Evolutionary conservation across 2,888 invertebrate genomes (phyloP).

Genomic region (Scrobipalpa atriplicella): DNA sequence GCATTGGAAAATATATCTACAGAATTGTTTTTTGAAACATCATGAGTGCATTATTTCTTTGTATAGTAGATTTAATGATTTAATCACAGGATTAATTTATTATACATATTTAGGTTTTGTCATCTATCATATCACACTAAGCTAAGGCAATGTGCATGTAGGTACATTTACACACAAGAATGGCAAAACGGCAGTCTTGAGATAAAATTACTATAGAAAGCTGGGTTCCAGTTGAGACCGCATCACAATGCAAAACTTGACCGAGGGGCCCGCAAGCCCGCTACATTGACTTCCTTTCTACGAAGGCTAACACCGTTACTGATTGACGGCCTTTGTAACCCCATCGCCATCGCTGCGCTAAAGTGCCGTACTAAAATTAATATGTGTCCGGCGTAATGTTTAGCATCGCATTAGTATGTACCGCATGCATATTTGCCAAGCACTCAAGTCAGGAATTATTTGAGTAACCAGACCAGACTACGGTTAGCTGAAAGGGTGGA

Average conservation of each 20-base stretch:
- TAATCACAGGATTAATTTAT: too few species aligned
- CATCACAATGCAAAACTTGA: constrained; percentile 39
- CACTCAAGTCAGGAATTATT: constrained; percentile 67
- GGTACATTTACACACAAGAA: too few species aligned
- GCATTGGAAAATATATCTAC: too few species aligned
- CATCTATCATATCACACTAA: too few species aligned
- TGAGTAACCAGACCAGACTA: constrained; percentile 65
- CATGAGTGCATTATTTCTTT: too few species aligned
- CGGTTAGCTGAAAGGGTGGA: constrained; percentile 48
- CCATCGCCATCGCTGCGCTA: constrained; percentile 54
- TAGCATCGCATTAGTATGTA: constrained; percentile 78
- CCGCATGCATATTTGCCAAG: constrained; percentile 64
- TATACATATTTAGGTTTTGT: too few species aligned
- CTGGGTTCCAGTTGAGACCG: constrained; percentile 33
- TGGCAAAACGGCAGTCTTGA: too few species aligned
- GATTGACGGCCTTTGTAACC: constrained; percentile 58
- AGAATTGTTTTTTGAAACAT: too few species aligned
- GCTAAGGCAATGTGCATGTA: too few species aligned
- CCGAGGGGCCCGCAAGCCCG: constrained; percentile 39
- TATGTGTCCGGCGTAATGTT: constrained; percentile 74
- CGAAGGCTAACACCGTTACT: constrained; percentile 61
- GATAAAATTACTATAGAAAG: neutral
- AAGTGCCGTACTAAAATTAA: constrained; percentile 75
- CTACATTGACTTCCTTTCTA: constrained; percentile 55
- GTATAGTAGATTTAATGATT: too few species aligned